These are phyloP conservation scores for Fukomys damarensis DNA, from an alignment of 2,113 vertebrate genomes.

Conservation along the genomic window DNA sequence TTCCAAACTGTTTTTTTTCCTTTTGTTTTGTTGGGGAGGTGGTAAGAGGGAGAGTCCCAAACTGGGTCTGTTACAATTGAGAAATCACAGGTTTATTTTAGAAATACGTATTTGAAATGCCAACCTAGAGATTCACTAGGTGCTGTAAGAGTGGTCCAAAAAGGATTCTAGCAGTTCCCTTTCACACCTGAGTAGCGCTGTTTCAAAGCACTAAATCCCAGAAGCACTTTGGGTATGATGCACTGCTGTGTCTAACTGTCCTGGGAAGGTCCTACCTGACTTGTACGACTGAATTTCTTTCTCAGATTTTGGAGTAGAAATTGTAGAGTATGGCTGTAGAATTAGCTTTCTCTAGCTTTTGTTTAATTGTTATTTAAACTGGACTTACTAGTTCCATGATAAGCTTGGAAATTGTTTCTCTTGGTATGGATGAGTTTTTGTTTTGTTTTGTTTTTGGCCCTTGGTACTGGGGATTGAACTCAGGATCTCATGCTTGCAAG, in stretches of 20 bases:
- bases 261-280: neutral
- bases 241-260: neutral
- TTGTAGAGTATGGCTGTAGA: neutral
- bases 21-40: neutral
- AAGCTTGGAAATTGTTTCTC: constrained; percentile 20
- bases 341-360: neutral
- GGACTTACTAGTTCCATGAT: neutral
- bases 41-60: neutral
- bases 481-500: no score
- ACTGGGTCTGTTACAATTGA: constrained; percentile 27
- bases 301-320: neutral
- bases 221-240: neutral
- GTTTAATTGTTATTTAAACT: constrained; percentile 44
- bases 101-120: constrained; percentile 46
- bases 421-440: neutral
- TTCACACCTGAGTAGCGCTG: neutral
- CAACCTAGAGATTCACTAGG: neutral
- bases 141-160: neutral
- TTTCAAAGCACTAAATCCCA: neutral
- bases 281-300: neutral
- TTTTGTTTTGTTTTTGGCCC: no score
- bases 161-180: neutral
- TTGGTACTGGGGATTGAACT: no score
- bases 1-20: neutral
- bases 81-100: constrained; percentile 33